Percentiles rank a stretch among this genome's conserved stretches.
phyloP scores from a whole-genome alignment of 2,797 vertebrate species.

The Propithecus perrieri region DNA sequence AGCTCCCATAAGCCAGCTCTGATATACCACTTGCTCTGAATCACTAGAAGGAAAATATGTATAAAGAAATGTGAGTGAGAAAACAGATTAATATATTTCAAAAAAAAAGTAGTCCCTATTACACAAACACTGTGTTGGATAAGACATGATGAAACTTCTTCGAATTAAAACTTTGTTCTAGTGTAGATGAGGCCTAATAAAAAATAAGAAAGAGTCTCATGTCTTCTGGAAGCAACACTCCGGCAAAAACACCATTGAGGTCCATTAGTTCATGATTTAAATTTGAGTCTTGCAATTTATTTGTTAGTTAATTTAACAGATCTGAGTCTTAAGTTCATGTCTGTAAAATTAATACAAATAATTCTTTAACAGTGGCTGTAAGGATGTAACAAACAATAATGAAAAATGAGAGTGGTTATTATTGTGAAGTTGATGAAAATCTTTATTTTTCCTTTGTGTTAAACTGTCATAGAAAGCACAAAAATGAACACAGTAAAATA shows the following conservation, averaged over 20 bases:
- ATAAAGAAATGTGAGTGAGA: background rate
- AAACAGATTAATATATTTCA: background rate
- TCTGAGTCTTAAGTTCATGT: background rate
- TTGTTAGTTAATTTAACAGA: background rate
- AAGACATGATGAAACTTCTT: background rate
- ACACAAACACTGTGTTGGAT: background rate
- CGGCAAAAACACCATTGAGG: background rate
- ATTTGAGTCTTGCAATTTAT: background rate
- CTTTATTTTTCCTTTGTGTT: background rate
- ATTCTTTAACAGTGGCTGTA: background rate
- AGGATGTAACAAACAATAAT: background rate
- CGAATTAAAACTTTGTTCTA: background rate
- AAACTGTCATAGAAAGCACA: background rate
- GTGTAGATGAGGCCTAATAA: background rate
- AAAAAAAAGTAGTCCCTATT: background rate
- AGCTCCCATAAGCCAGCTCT: background rate
- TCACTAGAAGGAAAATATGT: background rate
- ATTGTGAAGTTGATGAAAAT: background rate
- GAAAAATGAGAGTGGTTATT: background rate
- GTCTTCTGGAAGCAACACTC: background rate
- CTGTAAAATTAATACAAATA: slow-evolving; percentile 28
- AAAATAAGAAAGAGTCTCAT: background rate
- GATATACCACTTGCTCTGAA: background rate
- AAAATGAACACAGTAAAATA: background rate
- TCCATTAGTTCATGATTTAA: background rate